Evolutionary conservation across 2,888 invertebrate species (phyloP).

Genomic region (Watsonalla cultraria): DNA sequence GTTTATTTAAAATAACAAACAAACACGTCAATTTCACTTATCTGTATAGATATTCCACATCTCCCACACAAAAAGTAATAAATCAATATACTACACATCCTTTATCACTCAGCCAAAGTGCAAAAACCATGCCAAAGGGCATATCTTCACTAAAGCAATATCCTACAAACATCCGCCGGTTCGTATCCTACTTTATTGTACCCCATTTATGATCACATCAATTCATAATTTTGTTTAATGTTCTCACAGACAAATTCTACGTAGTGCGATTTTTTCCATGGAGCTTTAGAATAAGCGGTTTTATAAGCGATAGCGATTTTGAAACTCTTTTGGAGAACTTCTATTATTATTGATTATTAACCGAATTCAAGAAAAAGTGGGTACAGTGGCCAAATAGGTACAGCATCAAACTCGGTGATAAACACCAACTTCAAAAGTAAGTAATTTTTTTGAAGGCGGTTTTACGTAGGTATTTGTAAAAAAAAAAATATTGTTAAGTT

Average conservation of each 20-base stretch:
- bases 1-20: too few species aligned
- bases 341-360: too few species aligned
- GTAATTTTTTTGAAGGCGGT: too few species aligned
- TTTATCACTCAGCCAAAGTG: conserved; percentile 9
- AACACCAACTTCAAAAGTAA: too few species aligned
- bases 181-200: conserved; percentile 19
- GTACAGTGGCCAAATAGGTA: too few species aligned
- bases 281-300: conserved; percentile 28
- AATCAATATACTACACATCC: conserved; percentile 3
- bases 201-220: conserved; percentile 48
- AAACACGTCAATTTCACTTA: too few species aligned
- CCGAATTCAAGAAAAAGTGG: too few species aligned
- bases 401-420: too few species aligned
- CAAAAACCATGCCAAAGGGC: conserved; percentile 45
- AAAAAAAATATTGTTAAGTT: too few species aligned
- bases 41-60: too few species aligned
- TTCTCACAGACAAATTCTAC: conserved; percentile 57
- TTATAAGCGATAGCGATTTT: conserved; percentile 10
- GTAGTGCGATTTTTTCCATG: conserved; percentile 16
- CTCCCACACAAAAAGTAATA: conserved; percentile 2
- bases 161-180: conserved; percentile 49
- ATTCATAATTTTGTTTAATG: conserved; percentile 68
- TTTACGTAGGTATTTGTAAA: too few species aligned
- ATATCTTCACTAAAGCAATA: conserved; percentile 30
- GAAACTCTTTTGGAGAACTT: neutral